A percentile compares a stretch with the other conserved stretches of the same genome.
These are phyloP conservation scores for Homalodisca vitripennis DNA, from an alignment of 1,140 invertebrate species.

Conservation along the genomic window DNA sequence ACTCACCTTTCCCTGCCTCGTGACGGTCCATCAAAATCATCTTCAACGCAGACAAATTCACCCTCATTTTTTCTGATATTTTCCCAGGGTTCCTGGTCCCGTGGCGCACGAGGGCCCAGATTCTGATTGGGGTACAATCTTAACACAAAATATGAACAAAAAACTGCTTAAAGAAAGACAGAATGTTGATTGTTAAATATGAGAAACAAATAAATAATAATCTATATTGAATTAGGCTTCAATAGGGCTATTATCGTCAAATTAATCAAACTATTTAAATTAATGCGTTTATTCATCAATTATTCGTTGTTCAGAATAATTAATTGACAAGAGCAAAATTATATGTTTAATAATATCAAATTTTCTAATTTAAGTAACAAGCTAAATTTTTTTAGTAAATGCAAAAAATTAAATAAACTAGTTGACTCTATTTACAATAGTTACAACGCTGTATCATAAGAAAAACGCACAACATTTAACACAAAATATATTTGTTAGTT, in stretches of 20 bases:
- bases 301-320: not conserved
- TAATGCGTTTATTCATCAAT: not conserved
- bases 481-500: too few species aligned
- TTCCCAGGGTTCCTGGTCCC: constrained; percentile 65
- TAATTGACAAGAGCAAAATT: too few species aligned
- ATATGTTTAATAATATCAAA: too few species aligned
- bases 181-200: not conserved
- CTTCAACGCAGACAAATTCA: constrained; percentile 43
- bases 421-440: too few species aligned
- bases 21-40: constrained; percentile 19
- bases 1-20: constrained; percentile 10
- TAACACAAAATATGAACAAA: constrained; percentile 33
- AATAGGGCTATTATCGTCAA: not conserved
- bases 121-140: constrained; percentile 60
- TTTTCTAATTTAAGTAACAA: too few species aligned
- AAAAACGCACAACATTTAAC: too few species aligned
- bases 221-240: not conserved
- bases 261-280: not conserved
- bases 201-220: not conserved
- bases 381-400: too few species aligned
- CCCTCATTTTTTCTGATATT: constrained; percentile 53
- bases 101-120: constrained; percentile 67
- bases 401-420: too few species aligned
- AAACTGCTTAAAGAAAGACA: not conserved
- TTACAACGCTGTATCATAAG: too few species aligned